Percentiles rank a stretch among this genome's conserved stretches.
These are phyloP conservation scores for Halocynthia aurantium DNA, from an alignment of 23 tunicate genomes.

Conservation along the genomic window DNA sequence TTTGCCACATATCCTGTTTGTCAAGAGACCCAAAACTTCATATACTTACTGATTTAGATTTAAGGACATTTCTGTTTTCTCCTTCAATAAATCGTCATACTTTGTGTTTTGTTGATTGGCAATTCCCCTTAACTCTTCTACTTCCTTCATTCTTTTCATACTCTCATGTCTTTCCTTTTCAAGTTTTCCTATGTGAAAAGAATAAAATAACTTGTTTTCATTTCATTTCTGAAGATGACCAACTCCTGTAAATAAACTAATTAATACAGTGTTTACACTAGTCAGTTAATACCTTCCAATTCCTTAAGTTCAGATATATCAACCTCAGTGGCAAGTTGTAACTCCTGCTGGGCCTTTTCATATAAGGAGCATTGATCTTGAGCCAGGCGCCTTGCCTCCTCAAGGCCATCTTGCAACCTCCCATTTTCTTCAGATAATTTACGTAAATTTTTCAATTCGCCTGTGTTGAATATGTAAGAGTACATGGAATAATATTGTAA, in stretches of 20 bases:
- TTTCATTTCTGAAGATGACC: slow-evolving; percentile 1
- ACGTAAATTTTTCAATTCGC: slow-evolving; percentile 4
- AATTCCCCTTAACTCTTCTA: slow-evolving; percentile 7
- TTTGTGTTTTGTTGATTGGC: slow-evolving; percentile 8
- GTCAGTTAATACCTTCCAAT: slow-evolving; percentile 9
- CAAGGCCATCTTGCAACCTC: background rate
- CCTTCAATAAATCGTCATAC: slow-evolving; percentile 9
- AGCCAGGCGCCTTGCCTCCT: slow-evolving; percentile 15
- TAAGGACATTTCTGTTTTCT: slow-evolving; percentile 1
- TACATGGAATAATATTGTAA: no score
- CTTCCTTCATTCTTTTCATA: slow-evolving; percentile 13
- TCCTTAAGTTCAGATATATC: slow-evolving; percentile 10
- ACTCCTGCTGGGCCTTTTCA: slow-evolving; percentile 18
- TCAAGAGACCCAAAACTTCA: no score
- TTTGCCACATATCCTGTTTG: no score
- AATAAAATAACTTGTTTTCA: no score
- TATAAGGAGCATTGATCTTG: slow-evolving; percentile 12
- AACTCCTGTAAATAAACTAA: background rate
- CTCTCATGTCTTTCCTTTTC: slow-evolving; percentile 13
- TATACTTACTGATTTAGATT: slow-evolving; percentile 5
- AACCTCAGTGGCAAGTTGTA: slow-evolving; percentile 4
- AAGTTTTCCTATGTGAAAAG: background rate
- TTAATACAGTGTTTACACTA: background rate
- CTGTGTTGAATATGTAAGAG: background rate
- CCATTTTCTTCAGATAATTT: background rate